Evolutionary conservation across 2,888 invertebrate genomes (phyloP).

Genomic region (Rhynchonema sp.): DNA sequence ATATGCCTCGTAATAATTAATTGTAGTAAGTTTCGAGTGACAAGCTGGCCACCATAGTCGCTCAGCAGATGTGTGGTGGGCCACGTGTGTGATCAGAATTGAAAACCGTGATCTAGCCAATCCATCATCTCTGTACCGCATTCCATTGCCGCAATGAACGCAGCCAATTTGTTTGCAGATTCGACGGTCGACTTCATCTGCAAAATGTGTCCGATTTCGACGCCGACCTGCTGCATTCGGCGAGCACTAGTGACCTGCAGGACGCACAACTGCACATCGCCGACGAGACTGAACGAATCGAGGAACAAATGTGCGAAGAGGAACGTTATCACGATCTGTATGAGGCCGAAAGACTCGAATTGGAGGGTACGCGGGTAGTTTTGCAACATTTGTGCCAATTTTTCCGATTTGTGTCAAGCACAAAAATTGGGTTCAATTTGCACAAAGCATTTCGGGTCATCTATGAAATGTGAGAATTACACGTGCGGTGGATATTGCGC

Average conservation of each 20-base stretch:
- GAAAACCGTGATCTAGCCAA: background rate
- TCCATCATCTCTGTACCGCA: background rate
- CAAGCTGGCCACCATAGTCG: too few species aligned
- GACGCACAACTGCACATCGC: slow-evolving; percentile 21
- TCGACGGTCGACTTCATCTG: background rate
- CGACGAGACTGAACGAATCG: slow-evolving; percentile 50
- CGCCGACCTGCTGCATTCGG: background rate
- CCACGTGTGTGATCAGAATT: background rate
- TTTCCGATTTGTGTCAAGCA: too few species aligned
- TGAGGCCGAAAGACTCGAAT: too few species aligned
- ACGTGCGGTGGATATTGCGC: too few species aligned
- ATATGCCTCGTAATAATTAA: too few species aligned
- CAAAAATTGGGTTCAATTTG: too few species aligned
- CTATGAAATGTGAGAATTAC: too few species aligned
- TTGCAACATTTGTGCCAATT: too few species aligned
- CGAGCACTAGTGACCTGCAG: slow-evolving; percentile 32
- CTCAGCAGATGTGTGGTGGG: background rate
- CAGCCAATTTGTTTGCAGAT: background rate
- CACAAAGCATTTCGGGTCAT: too few species aligned
- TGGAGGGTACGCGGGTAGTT: too few species aligned
- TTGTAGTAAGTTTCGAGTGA: too few species aligned
- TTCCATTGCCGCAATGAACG: too few species aligned
- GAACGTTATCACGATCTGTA: slow-evolving; percentile 76
- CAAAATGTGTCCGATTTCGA: background rate
- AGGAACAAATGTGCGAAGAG: slow-evolving; percentile 80